Percentiles rank a stretch among this genome's conserved stretches.
Conservation (phyloP, 2,888 invertebrate species). For the Leptopilina myrica region DNA sequence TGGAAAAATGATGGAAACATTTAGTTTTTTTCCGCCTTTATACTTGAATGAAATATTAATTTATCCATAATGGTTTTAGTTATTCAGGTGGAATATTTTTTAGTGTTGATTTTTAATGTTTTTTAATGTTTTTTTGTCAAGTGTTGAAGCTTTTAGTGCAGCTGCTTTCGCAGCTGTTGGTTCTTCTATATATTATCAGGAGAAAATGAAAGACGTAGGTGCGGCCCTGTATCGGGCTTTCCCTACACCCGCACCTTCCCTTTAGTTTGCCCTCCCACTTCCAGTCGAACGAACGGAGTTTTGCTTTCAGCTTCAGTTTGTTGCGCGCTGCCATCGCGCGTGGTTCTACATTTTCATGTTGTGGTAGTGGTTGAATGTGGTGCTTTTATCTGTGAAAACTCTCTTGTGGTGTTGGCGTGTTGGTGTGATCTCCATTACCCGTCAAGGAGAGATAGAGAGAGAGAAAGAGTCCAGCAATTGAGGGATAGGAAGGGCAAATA, state of each 20-base stretch:
- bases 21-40: too few relatives aligned
- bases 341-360: slow-evolving; percentile 51
- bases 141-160: not conserved
- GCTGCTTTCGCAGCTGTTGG: slow-evolving; percentile 34
- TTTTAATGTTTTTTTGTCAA: not conserved
- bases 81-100: not conserved
- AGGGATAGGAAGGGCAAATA: slow-evolving; percentile 51
- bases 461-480: slow-evolving; percentile 46
- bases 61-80: too few relatives aligned
- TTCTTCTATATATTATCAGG: not conserved
- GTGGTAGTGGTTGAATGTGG: slow-evolving; percentile 50
- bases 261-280: slow-evolving; percentile 55
- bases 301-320: slow-evolving; percentile 62
- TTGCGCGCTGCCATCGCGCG: slow-evolving; percentile 67
- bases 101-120: not conserved
- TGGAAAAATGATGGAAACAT: too few relatives aligned
- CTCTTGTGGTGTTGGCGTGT: slow-evolving; percentile 33
- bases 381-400: slow-evolving; percentile 8
- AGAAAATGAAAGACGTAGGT: slow-evolving; percentile 12
- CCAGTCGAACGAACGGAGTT: slow-evolving; percentile 56
- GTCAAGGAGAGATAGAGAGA: slow-evolving; percentile 45
- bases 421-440: slow-evolving; percentile 42
- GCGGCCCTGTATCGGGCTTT: slow-evolving; percentile 58
- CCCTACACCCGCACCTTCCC: slow-evolving; percentile 50
- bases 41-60: too few relatives aligned